A percentile compares a stretch with the other conserved stretches of the same genome.
These are phyloP conservation scores for Erethizon dorsatum DNA, from an alignment of 2,797 vertebrate genomes.

Conservation along the genomic window DNA sequence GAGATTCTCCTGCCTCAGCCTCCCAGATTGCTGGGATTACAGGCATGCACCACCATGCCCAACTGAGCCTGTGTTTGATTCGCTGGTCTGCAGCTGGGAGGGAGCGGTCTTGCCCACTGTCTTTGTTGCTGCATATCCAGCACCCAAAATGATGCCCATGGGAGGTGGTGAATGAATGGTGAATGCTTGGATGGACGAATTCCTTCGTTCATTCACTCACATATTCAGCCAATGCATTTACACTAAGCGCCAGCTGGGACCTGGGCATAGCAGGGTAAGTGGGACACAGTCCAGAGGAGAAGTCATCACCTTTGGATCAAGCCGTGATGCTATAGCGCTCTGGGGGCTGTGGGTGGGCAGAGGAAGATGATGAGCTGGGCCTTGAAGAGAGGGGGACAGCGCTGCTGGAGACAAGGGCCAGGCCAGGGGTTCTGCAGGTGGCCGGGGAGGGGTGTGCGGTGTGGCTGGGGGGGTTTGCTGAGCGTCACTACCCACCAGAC, in stretches of 20 bases:
- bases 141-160: not conserved
- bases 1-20: not conserved
- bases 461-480: not conserved
- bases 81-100: not conserved
- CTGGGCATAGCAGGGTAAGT: not conserved
- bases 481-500: not conserved
- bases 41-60: not conserved
- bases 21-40: not conserved
- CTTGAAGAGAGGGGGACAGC: not conserved
- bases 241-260: not conserved
- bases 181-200: not conserved
- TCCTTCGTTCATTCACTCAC: not conserved
- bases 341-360: not conserved
- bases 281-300: not conserved
- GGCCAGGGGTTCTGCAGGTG: not conserved
- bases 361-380: not conserved
- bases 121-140: not conserved
- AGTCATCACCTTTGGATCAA: not conserved
- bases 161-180: not conserved
- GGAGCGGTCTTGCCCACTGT: fast-evolving
- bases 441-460: not conserved
- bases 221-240: not conserved
- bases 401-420: not conserved
- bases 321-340: not conserved
- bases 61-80: not conserved